Evolutionary conservation across 2,797 vertebrate species (phyloP).

Genomic region (Eutrigla gurnardus): DNA sequence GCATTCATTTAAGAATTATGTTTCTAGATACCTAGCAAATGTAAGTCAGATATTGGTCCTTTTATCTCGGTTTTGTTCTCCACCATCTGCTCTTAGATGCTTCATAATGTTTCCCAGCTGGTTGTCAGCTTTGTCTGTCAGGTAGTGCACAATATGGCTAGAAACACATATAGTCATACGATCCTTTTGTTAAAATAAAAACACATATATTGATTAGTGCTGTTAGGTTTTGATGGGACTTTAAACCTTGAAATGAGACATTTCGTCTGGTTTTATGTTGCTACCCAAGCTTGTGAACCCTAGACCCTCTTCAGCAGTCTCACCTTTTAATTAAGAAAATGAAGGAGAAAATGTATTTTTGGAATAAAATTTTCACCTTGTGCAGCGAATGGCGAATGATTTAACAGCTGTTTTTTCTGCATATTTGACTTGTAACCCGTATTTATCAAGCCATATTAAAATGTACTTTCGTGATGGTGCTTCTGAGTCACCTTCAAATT

Average conservation of each 20-base stretch:
- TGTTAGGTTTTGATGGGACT: neutral
- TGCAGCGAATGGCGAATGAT: constrained; percentile 1
- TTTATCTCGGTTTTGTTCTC: too few species aligned
- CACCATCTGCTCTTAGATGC: too few species aligned
- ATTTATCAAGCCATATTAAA: constrained; percentile 36
- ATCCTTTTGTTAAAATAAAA: too few species aligned
- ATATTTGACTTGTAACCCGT: constrained; percentile 2
- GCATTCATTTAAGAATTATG: too few species aligned
- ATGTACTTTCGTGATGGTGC: constrained; percentile 3
- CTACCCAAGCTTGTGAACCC: neutral
- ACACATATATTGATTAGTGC: neutral
- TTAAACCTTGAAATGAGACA: neutral
- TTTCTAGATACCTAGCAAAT: too few species aligned
- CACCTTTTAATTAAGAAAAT: neutral
- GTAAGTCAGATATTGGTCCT: too few species aligned
- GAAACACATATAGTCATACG: too few species aligned
- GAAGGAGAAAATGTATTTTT: neutral
- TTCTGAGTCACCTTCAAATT: constrained; percentile 40
- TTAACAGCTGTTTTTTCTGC: constrained; percentile 5
- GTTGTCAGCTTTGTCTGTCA: too few species aligned
- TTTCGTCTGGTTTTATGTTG: neutral
- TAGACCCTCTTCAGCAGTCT: neutral
- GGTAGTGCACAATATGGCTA: too few species aligned
- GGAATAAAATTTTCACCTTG: constrained; percentile 5
- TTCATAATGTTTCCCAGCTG: too few species aligned